Evolutionary conservation across 2,113 vertebrate species (phyloP), one percentile per base, ranked within the genome.

Genomic region (Platysternon megacephalum): DNA sequence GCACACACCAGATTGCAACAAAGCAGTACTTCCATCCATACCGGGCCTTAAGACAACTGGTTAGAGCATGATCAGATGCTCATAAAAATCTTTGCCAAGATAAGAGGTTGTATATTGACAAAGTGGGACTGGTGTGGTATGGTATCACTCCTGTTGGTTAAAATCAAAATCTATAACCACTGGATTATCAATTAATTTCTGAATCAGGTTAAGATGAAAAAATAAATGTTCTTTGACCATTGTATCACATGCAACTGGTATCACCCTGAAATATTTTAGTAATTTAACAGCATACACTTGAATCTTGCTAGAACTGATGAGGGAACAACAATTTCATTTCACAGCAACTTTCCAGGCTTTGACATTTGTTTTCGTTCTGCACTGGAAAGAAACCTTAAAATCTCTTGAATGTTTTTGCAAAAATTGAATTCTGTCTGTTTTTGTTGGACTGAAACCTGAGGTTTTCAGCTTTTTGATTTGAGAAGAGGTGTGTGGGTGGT

Each of bases 121-220:
- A 44, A 58, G 44, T 89, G 32, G 61, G 52, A 46, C 4, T 56
- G 12, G 3, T 17, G 4, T 52, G 29, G 42, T 44, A 81, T 52
- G 51, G 42, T 81, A 82, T 10, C 90, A 22, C 52, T 79, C 42
- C 89, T 55, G 29, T 35, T 46, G 82, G 93, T 32, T 87, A 68
- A 85, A 89, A 93, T 13, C 65, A 84, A 82, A 4, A 52, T 84
- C 79, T 8, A 3, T 82, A 83, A 82, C 13, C 6, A 52, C 5
- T 1, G 5, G 13, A 65, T 80, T 86, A 84, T 68, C 91, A 95
- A 86, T 79, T 26, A 76, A 84, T 90, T 61, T 61, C 74, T 95
- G 56, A 81, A 84, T 94, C 48, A 53, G 35, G 5, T 49, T 46
- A 12, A 12, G 17, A 61, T 61, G 24, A 26, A 86, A 82, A 85